Evolutionary conservation across 30 jellyfish, hydroid and myxozoan genomes (phyloP).

Genomic region (Chironex yamaguchii): DNA sequence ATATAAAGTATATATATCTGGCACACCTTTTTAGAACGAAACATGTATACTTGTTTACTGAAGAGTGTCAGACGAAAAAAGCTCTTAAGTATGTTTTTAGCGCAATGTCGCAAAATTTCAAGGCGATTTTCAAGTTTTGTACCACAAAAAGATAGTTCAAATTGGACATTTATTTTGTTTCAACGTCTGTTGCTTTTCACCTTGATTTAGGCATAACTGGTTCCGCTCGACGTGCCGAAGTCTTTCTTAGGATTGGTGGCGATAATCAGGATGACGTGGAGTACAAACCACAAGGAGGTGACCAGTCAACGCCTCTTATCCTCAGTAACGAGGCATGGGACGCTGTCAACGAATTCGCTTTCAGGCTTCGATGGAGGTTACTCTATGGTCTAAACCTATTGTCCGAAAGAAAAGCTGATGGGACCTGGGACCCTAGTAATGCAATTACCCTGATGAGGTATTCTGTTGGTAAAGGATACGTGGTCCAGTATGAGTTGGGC

Average conservation of each 20-base stretch:
- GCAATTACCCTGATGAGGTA: slow-evolving; percentile 68
- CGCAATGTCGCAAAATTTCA: no score
- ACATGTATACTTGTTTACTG: no score
- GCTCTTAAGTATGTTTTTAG: no score
- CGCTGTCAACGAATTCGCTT: slow-evolving; percentile 37
- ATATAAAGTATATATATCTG: no score
- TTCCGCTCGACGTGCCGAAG: slow-evolving; percentile 53
- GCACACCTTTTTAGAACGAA: no score
- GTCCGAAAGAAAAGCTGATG: slow-evolving; percentile 62
- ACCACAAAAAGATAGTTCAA: no score
- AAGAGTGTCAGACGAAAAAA: no score
- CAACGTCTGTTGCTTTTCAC: no score
- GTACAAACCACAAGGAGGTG: slow-evolving; percentile 51
- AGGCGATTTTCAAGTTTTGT: no score
- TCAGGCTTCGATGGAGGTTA: slow-evolving; percentile 74
- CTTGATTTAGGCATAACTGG: not conserved
- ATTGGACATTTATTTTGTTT: no score
- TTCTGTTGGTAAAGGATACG: slow-evolving; percentile 61
- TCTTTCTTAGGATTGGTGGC: slow-evolving; percentile 84
- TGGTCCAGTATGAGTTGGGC: slow-evolving; percentile 82
- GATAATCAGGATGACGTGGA: slow-evolving; percentile 61
- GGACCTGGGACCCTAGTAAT: slow-evolving; percentile 87
- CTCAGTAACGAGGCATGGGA: slow-evolving; percentile 79
- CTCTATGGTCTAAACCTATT: slow-evolving; percentile 77
- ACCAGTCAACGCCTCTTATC: slow-evolving; percentile 28